phyloP scores from a whole-genome alignment of 2,797 vertebrate species.

The Artibeus jamaicensis region DNA sequence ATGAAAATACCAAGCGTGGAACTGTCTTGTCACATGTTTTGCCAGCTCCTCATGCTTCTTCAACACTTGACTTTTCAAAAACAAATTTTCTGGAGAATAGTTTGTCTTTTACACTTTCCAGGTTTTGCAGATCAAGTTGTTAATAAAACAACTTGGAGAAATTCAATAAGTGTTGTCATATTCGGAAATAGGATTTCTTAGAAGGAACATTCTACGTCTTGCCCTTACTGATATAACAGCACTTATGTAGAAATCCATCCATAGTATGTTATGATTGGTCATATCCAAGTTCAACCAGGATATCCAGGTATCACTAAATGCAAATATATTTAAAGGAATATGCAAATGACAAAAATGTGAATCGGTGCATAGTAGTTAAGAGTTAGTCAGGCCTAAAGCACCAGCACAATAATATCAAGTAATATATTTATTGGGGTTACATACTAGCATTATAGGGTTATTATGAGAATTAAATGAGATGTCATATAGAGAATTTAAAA shows the following conservation, averaged over 20 bases:
- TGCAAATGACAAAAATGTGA: background rate
- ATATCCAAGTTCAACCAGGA: background rate
- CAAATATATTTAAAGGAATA: conserved; percentile 8
- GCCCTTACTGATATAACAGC: background rate
- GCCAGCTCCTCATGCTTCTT: conserved; percentile 22
- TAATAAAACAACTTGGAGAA: conserved; percentile 54
- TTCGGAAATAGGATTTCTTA: conserved; percentile 46
- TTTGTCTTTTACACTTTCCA: conserved; percentile 57
- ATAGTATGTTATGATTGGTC: background rate
- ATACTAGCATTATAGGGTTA: background rate
- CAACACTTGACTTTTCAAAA: conserved; percentile 51
- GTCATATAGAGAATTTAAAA: background rate
- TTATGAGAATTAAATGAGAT: conserved; percentile 4
- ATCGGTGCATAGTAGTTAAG: background rate
- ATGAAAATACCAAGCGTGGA: conserved; percentile 42
- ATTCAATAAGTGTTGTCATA: background rate
- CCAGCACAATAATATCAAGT: background rate
- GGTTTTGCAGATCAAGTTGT: conserved; percentile 46
- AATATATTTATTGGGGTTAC: background rate
- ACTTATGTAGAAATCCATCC: background rate
- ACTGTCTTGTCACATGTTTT: conserved; percentile 8
- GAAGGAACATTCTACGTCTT: conserved; percentile 36
- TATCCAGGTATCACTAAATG: background rate
- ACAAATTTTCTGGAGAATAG: conserved; percentile 24
- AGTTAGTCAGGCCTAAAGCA: background rate